Evolutionary conservation across 2,888 invertebrate genomes (phyloP), one percentile per base, ranked within the genome.

Genomic region (Acrobasis suavella): DNA sequence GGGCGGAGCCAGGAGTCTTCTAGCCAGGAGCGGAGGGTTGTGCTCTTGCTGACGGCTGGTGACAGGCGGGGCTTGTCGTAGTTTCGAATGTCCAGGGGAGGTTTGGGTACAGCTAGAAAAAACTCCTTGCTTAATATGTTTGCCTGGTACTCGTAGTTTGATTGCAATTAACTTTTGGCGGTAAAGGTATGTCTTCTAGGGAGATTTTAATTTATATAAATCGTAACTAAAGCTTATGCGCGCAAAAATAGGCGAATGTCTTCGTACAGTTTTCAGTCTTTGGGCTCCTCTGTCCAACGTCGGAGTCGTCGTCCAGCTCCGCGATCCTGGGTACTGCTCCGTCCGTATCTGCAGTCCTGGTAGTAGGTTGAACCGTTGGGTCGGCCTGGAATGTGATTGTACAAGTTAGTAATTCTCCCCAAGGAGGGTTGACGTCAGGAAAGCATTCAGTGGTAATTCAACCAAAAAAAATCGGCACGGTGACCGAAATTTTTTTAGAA

Each of bases 1-100:
- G 89, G 83, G 0, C 93, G 76, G 0, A 90, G 78, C 87, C 91
- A 93, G 0, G 86, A 76, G 81, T 93, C 93, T 65, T 91, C 87
- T 0, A 93, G 73, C 87, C 92, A 92, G 7, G 76, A 75, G 17
- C 83, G 77, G 14, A 93, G 82, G 0, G 87, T 86, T 0, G 84
- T 77, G 56, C 82, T 81, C 64, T 84, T 83, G 68, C 72, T 83
- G 22, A 73, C 69, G 0, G 77, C 74, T 0, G 81, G 78, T 0
- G 70, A 60, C 0, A 82, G 78, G 7, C 67, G 76, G 0, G 78
- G 72, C 9, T 79, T 72, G 15, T 81, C 85, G 74, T 76, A 78
- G 55, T 67, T 72, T 0, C 83, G 72, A 15, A 73, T 71, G 51
- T 85, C 86, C 0, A 72, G 62, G 0, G 69, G 67, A 0, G 70